Evolutionary conservation across 2,113 vertebrate species (phyloP).

Genomic region (Lynx canadensis): DNA sequence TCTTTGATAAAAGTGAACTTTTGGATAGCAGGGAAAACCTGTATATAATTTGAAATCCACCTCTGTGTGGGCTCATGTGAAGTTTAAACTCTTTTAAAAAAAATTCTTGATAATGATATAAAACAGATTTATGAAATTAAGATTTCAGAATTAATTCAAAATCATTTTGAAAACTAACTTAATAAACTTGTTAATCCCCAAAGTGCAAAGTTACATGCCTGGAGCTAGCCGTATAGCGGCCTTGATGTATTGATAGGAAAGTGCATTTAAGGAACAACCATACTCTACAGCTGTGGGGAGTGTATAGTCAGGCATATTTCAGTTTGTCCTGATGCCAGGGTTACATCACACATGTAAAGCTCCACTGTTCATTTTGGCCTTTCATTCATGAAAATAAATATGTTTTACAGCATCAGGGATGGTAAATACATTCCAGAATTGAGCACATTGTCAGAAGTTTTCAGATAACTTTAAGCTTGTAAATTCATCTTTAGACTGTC

Average conservation of each 20-base stretch:
- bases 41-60: neutral
- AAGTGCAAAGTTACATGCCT: neutral
- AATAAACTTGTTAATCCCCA: neutral
- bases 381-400: neutral
- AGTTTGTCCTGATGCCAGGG: neutral
- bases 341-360: neutral
- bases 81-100: constrained; percentile 16
- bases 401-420: neutral
- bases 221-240: neutral
- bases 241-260: neutral
- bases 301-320: neutral
- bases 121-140: constrained; percentile 20
- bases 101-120: neutral
- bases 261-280: neutral
- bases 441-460: neutral
- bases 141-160: constrained; percentile 45
- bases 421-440: neutral
- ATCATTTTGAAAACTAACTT: constrained; percentile 33
- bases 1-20: neutral
- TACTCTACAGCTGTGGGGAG: neutral
- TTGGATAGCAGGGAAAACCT: neutral
- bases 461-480: neutral
- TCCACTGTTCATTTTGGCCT: neutral
- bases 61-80: neutral
- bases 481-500: constrained; percentile 47